phyloP scores from a whole-genome alignment of 2,113 vertebrate genomes.

The Scomber japonicus region DNA sequence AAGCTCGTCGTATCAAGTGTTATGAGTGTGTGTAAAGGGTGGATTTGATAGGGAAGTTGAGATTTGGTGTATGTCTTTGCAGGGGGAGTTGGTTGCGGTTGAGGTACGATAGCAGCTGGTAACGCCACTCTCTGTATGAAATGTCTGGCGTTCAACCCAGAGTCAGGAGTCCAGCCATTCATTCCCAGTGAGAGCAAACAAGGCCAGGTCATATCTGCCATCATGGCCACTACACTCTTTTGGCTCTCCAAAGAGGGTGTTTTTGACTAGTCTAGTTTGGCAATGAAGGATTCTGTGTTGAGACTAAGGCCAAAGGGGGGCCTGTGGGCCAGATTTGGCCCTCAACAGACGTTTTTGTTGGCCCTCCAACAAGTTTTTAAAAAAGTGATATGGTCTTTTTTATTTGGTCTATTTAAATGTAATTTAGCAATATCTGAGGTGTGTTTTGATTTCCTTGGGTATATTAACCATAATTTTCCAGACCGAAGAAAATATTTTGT shows the following conservation, averaged over 20 bases:
- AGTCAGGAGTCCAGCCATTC: constrained; percentile 57
- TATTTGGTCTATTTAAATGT: constrained; percentile 54
- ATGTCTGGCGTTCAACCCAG: constrained; percentile 65
- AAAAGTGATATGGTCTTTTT: constrained; percentile 44
- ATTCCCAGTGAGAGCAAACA: constrained; percentile 72
- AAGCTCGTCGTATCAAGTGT: constrained; percentile 77
- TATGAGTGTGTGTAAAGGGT: constrained; percentile 42
- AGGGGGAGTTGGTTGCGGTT: constrained; percentile 54
- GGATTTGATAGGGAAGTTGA: constrained; percentile 74
- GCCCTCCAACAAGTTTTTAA: constrained; percentile 15
- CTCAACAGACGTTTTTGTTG: constrained; percentile 46
- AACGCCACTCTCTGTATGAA: constrained; percentile 66
- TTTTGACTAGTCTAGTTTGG: constrained; percentile 40
- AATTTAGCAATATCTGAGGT: constrained; percentile 60
- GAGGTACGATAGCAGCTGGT: constrained; percentile 80
- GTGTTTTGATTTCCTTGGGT: constrained; percentile 64
- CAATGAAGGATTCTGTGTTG: constrained; percentile 38
- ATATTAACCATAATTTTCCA: constrained; percentile 45
- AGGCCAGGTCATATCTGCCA: constrained; percentile 75
- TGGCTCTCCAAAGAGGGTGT: constrained; percentile 30
- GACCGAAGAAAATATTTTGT: constrained; percentile 49
- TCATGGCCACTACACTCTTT: constrained; percentile 58
- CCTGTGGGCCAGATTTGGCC: constrained; percentile 48
- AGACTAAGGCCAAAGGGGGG: constrained; percentile 39
- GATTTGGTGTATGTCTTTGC: constrained; percentile 67